Evolutionary conservation across 1,140 invertebrate genomes (phyloP).

Genomic region (Galleria mellonella): DNA sequence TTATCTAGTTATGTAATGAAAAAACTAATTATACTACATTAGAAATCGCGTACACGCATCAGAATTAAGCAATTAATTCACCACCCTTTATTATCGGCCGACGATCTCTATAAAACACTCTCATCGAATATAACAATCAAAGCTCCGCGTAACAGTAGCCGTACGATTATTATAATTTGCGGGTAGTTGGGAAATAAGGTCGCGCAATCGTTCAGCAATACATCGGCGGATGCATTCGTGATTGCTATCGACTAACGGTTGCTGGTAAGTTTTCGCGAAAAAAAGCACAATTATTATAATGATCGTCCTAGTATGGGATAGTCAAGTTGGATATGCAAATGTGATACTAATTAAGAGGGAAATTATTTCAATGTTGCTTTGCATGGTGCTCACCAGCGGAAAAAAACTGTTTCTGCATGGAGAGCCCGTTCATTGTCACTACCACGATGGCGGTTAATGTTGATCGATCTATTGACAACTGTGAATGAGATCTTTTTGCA

Average conservation of each 20-base stretch:
- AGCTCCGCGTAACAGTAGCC: slow-evolving; percentile 47
- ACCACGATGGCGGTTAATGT: slow-evolving; percentile 11
- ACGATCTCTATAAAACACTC: slow-evolving; percentile 49
- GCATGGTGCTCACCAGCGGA: slow-evolving; percentile 29
- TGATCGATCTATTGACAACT: slow-evolving; percentile 29
- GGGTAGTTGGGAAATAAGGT: slow-evolving; percentile 38
- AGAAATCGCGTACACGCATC: slow-evolving; percentile 64
- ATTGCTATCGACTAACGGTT: slow-evolving; percentile 56
- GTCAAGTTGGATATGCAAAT: slow-evolving; percentile 64
- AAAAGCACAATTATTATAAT: slow-evolving; percentile 65
- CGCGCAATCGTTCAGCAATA: slow-evolving; percentile 55
- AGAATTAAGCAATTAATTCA: slow-evolving; percentile 67
- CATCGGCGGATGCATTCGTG: slow-evolving; percentile 54
- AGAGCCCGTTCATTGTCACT: slow-evolving; percentile 36
- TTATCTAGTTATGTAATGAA: slow-evolving; percentile 37
- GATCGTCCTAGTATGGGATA: slow-evolving; percentile 63
- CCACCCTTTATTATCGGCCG: slow-evolving; percentile 48
- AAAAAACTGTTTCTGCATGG: slow-evolving; percentile 30
- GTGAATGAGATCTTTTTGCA: slow-evolving; percentile 9
- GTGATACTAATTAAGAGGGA: slow-evolving; percentile 59
- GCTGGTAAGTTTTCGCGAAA: slow-evolving; percentile 56
- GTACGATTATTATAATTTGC: slow-evolving; percentile 43
- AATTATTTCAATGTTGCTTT: slow-evolving; percentile 56
- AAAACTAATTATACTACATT: slow-evolving; percentile 59
- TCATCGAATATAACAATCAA: slow-evolving; percentile 49